Conservation (phyloP, 2,888 invertebrate genomes). For the Sipha maydis region DNA sequence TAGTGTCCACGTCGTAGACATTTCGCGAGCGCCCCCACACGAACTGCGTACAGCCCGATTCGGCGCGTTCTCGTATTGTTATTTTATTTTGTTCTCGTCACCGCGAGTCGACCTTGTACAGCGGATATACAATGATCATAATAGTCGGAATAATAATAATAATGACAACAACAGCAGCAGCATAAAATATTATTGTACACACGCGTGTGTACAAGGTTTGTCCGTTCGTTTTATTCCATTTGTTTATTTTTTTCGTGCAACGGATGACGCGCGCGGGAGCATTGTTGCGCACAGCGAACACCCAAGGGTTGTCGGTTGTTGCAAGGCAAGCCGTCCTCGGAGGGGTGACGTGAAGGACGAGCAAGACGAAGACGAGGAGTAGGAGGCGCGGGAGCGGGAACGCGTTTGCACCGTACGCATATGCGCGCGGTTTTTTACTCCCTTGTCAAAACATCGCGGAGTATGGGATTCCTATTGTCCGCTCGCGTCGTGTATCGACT, state of each 20-base stretch:
- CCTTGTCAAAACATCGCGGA: slow-evolving; percentile 44
- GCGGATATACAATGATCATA: background rate
- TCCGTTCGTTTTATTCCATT: no score
- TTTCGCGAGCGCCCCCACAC: background rate
- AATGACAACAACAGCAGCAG: background rate
- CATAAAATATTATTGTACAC: slow-evolving; percentile 12
- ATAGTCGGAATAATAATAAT: background rate
- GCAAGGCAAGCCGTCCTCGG: background rate
- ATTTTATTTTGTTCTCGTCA: background rate
- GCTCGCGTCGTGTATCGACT: background rate
- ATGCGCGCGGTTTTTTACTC: background rate
- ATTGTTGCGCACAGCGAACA: background rate
- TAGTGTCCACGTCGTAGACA: background rate
- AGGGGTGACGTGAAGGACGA: background rate
- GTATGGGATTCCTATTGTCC: slow-evolving; percentile 27
- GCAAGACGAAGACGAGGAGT: background rate
- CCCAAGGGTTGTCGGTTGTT: slow-evolving; percentile 1
- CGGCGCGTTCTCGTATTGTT: background rate
- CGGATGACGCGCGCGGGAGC: background rate
- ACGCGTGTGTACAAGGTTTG: background rate
- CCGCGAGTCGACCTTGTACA: background rate
- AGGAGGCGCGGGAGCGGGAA: no score
- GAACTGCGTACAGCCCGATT: background rate
- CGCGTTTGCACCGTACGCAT: background rate
- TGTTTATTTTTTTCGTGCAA: no score